Base-by-base conservation (phyloP, 23 tunicate genomes). In the Ascidia mentula region DNA sequence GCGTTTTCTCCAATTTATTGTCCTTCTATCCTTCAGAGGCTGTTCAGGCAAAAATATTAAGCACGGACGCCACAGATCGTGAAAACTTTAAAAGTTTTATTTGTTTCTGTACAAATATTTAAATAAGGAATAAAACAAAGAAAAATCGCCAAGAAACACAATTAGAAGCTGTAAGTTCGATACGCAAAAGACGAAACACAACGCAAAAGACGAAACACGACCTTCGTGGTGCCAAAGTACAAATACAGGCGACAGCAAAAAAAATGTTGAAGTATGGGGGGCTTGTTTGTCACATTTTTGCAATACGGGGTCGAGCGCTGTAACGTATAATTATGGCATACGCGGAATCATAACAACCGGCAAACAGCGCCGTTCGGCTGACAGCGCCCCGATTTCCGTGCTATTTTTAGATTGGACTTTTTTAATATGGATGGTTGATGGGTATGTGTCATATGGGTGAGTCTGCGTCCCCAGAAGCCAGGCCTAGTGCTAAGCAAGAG, bases 221-320 rank as follows among this genome's bases (percentile, higher is more conserved):
- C 22, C 65, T 3, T 20, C 65, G 24, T 26, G 28, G 65, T 26
- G 13, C 22, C 22, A 53, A 53, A 42, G 13, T 53, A 53, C 22
- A 9, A 5, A 9, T 20, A 53, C n/a, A n/a, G n/a, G n/a, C n/a
- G n/a, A n/a, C n/a, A n/a, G n/a, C n/a, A 53, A 53, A 5, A 53
- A 53, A 53, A 26, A 53, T 20, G 65, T 53, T 53, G 65, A 53
- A 53, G 65, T 53, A 6, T 20, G n/a, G n/a, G 24, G 65, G 65
- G 65, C 65, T 53, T 53, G 53, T 42, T 42, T 15, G n/a, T 42
- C 15, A 28, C 13, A 53, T 53, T 9, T n/a, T 53, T 53, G 65
- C 65, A 53, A 53, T 53, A 53, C 65, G 24, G 65, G 24, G 65
- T n/a, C n/a, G n/a, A n/a, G n/a, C n/a, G n/a, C n/a, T n/a, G n/a